phyloP scores from a whole-genome alignment of 2,888 invertebrate species.

The Drosophila eohydei region DNA sequence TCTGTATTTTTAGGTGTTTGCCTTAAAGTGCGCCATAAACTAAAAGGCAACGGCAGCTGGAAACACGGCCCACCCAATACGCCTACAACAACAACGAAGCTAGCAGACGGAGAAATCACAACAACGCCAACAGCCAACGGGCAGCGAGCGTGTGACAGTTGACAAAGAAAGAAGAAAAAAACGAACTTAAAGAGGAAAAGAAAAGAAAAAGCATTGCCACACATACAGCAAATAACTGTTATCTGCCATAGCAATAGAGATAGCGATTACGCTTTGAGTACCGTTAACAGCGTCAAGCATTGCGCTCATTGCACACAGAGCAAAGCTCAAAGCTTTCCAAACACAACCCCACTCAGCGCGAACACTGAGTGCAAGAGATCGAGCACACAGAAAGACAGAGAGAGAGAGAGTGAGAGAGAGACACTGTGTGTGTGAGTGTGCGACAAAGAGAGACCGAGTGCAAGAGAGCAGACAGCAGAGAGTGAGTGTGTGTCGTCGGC shows the following conservation, averaged over 20 bases:
- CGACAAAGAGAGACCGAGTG: constrained; percentile 10
- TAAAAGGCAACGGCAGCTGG: constrained; percentile 61
- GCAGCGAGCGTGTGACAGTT: constrained; percentile 45
- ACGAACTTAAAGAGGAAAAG: constrained; percentile 10
- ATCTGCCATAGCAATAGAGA: constrained; percentile 57
- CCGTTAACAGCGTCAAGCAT: constrained; percentile 52
- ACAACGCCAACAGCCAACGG: constrained; percentile 41
- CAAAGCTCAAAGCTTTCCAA: constrained; percentile 49
- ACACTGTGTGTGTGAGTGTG: neutral
- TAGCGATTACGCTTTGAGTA: constrained; percentile 62
- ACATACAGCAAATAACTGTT: constrained; percentile 60
- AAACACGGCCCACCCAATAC: constrained; percentile 70
- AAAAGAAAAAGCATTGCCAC: constrained; percentile 58
- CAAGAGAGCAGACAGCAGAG: constrained; percentile 9
- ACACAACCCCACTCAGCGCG: constrained; percentile 31
- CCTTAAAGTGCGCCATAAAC: constrained; percentile 79
- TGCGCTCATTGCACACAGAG: constrained; percentile 61
- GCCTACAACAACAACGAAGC: constrained; percentile 62
- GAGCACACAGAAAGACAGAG: constrained; percentile 13
- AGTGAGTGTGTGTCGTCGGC: constrained; percentile 6
- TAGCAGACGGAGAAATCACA: constrained; percentile 66
- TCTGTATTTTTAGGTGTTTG: constrained; percentile 73
- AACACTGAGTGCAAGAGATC: constrained; percentile 44
- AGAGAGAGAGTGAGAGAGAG: constrained; percentile 10
- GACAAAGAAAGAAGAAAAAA: constrained; percentile 30